Evolutionary conservation across 2,113 vertebrate genomes (phyloP).

Genomic region (Lagopus muta): DNA sequence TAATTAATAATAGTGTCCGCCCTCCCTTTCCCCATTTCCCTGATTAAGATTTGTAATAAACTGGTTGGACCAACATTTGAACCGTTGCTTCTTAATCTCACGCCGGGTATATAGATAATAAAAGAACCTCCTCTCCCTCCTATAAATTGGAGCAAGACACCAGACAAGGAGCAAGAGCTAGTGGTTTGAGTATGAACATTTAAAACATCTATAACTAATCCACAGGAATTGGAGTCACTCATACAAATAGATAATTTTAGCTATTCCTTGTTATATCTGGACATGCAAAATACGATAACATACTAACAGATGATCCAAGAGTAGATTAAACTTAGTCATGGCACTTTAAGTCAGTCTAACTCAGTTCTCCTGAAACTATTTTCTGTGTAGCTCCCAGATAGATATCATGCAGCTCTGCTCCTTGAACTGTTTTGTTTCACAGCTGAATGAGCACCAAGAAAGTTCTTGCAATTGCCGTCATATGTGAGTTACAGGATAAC

Average conservation of each 20-base stretch:
- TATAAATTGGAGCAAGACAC: too few species aligned
- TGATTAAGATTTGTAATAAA: too few species aligned
- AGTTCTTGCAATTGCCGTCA: background rate
- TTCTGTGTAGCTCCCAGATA: background rate
- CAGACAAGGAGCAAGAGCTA: background rate
- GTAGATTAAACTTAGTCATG: background rate
- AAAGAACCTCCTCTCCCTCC: too few species aligned
- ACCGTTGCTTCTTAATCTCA: too few species aligned
- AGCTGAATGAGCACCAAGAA: background rate
- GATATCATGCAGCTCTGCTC: background rate
- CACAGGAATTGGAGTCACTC: background rate
- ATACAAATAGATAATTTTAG: background rate
- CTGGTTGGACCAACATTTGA: too few species aligned
- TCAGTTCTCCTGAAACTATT: background rate
- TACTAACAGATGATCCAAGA: background rate
- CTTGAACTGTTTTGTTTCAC: background rate
- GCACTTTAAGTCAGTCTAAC: background rate
- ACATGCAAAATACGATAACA: background rate
- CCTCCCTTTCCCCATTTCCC: too few species aligned
- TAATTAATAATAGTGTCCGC: too few species aligned
- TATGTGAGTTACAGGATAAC: background rate
- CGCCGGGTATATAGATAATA: too few species aligned
- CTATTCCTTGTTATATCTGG: background rate
- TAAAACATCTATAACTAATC: background rate
- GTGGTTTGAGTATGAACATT: background rate